Evolutionary conservation across 2,888 invertebrate species (phyloP).

Genomic region (Euphydryas editha): DNA sequence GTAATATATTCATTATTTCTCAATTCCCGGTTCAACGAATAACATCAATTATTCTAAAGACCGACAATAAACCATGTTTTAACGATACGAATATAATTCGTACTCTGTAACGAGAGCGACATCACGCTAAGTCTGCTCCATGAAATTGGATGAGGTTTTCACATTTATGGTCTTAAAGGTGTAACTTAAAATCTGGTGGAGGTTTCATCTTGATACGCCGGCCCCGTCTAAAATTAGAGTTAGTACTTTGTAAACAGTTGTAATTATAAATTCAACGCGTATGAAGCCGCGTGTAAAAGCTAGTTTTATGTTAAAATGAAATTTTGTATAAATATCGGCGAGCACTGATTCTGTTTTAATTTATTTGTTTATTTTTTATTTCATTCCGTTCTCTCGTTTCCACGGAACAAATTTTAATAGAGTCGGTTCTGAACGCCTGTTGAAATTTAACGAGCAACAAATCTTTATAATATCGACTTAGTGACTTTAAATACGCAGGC

Average conservation of each 20-base stretch:
- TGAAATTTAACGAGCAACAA: constrained; percentile 23
- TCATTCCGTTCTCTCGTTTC: neutral
- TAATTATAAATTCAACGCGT: neutral
- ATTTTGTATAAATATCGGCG: neutral
- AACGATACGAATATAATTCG: neutral
- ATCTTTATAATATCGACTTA: constrained; percentile 4
- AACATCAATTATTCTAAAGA: neutral
- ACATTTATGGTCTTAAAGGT: no score
- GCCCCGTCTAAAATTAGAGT: no score
- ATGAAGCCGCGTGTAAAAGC: neutral
- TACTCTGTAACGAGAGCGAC: neutral
- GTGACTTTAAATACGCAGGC: constrained; percentile 17
- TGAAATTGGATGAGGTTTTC: no score
- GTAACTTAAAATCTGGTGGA: no score
- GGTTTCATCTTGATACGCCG: no score
- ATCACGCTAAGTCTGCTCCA: no score
- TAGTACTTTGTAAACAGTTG: no score
- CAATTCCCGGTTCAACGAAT: neutral
- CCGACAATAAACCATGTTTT: neutral
- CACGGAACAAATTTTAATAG: neutral
- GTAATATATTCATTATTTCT: no score
- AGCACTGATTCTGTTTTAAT: neutral
- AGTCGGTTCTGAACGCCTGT: constrained; percentile 18
- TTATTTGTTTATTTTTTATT: neutral
- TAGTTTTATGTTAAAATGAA: neutral